Base-by-base conservation (phyloP, 2,888 invertebrate genomes). In the Pyrrhosoma nymphula region DNA sequence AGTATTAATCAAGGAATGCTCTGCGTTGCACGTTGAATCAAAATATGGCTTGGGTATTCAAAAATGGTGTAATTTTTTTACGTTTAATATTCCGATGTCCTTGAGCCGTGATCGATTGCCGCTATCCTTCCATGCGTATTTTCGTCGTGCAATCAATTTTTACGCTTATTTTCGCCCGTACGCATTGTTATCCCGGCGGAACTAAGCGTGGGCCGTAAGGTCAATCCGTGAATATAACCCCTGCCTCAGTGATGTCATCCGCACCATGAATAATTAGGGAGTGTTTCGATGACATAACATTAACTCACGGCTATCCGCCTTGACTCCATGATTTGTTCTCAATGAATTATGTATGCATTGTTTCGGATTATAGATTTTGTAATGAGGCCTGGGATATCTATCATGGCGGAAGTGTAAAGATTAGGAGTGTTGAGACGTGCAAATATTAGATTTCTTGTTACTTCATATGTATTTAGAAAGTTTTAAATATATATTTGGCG, bases 261-360 rank as follows among this genome's bases (percentile, higher is more conserved):
- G 69, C 69, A 16, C 39, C 26, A 69, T 35, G 55, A 63, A 69
- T 69, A 60, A 47, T 93, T 47, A 39, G 39, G 91, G 20, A 69
- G 56, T 89, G 89, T 89, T 89, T 89, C 56, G 89, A 89, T 91
- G 91, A 60, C 91, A 63, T 63, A 91, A 63, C 91, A 35, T 91
- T 91, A 39, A 39, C 60, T 91, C 69, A 93, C 60, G 69, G 35
- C 93, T 82, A 82, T 82, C 82, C 82, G 35, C 82, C 82, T 30
- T 35, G 82, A 16, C 82, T 82, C 16, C 35, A n/a, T 82, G 82
- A 82, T 82, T 82, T 82, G 82, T 82, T 82, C 82, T 16, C 82
- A 14, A 35, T 82, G 82, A 82, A 82, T 82, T 82, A 82, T 82
- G 82, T 82, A 82, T 82, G 30, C 35, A 82, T 82, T 82, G 82